Base-by-base conservation (phyloP, 2,888 invertebrate species). In the Troides helena region DNA sequence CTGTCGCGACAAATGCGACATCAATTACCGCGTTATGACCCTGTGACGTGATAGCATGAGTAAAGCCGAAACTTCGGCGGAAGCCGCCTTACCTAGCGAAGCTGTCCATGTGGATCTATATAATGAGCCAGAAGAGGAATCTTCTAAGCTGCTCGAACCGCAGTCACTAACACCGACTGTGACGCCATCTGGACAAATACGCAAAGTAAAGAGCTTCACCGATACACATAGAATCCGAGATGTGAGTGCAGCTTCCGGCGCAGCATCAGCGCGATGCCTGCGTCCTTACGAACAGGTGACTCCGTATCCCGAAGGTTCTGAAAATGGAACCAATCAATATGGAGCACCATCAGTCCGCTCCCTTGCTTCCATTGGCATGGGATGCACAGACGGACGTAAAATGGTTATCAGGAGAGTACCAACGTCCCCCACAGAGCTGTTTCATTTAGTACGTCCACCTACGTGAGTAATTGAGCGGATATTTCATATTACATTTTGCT, bases 381-480 rank as follows among this genome's bases (percentile, higher is more conserved):
- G 97, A 50, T 97, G 97, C 73, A 97, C 97, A 59, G 97, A 97
- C 88, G 97, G 97, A 62, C 94, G 96, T 78, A 96, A 96, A 91
- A 94, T 97, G 94, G 96, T 97, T 78, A 96, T 97, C 78, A 93
- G 96, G 79, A 94, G 96, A 81, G 96, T 97, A 77, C 97, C 97
- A 70, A 96, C 96, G 67, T 96, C 97, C 76, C 97, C 97, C 71
- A 95, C 96, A 76, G 97, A 97, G 91, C 93, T 97, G 77, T 96
- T 97, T 85, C 97, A 96, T 92, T 95, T 97, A 89, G 96, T 96
- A 76, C 96, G 96, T 92, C 96, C 97, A 83, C 95, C 96, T 82
- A 96, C 96, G 95, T 96, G 93, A 95, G 96, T 95, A 90, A 84
- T 78, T 79, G 76, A 73, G 80, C 83, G 83, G 78, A 85, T 83